Conservation (phyloP, 2,113 vertebrate genomes). For the Misgurnus anguillicaudatus region DNA sequence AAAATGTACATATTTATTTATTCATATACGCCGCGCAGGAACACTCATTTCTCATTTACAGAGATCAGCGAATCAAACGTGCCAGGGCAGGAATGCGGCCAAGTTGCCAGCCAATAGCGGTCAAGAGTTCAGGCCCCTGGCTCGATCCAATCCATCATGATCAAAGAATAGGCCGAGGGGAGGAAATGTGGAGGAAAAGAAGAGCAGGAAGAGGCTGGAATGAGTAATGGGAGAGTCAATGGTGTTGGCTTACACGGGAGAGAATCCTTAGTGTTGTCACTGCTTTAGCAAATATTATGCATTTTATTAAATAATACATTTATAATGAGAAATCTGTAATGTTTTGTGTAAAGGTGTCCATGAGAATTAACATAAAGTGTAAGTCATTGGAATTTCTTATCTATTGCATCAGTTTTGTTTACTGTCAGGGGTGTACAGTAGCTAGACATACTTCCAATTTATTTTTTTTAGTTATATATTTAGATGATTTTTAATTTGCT, state of each 20-base stretch:
- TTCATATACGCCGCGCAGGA: neutral
- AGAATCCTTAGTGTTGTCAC: neutral
- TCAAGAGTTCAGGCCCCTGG: slow-evolving; percentile 26
- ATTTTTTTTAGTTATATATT: too few species aligned
- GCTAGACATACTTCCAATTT: neutral
- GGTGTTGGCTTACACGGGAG: slow-evolving; percentile 17
- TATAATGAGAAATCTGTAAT: too few species aligned
- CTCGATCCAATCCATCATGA: slow-evolving; percentile 33
- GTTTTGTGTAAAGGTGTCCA: neutral
- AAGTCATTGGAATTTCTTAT: neutral
- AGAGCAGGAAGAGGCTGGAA: slow-evolving; percentile 19
- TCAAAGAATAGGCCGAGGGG: slow-evolving; percentile 35
- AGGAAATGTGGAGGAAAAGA: slow-evolving; percentile 57
- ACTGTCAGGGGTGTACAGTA: neutral
- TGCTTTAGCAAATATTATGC: neutral
- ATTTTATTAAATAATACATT: neutral
- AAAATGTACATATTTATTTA: slow-evolving; percentile 18
- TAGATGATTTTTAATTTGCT: too few species aligned
- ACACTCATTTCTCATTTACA: slow-evolving; percentile 31
- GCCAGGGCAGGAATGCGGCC: neutral
- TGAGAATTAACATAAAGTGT: neutral
- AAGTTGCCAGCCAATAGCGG: slow-evolving; percentile 27
- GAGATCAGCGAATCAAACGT: neutral
- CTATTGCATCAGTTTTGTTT: neutral
- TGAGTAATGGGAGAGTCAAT: slow-evolving; percentile 24